Evolutionary conservation across 2,888 invertebrate species (phyloP).

Genomic region (Amphipyra tragopoginis): DNA sequence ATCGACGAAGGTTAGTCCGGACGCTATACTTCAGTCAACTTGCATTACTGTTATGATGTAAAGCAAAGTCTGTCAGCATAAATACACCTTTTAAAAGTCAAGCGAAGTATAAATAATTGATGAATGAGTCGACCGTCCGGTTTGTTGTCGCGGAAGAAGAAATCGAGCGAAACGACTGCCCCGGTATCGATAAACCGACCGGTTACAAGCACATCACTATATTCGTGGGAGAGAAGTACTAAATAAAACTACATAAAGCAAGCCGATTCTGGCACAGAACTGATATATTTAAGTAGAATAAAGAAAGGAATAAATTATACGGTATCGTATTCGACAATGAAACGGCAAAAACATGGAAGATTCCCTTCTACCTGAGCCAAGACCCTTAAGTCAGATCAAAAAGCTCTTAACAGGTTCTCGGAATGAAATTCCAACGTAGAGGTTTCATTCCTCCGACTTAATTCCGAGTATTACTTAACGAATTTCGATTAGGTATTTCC

Average conservation of each 20-base stretch:
- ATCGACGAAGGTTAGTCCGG: conserved; percentile 17
- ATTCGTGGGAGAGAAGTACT: conserved; percentile 75
- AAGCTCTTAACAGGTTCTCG: conserved; percentile 67
- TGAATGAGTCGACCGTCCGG: conserved; percentile 71
- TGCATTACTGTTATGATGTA: conserved; percentile 71
- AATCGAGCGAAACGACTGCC: conserved; percentile 76
- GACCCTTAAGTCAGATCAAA: conserved; percentile 66
- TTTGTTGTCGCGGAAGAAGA: conserved; percentile 76
- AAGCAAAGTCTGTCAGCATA: conserved; percentile 59
- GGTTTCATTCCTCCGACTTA: conserved; percentile 59
- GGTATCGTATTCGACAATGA: conserved; percentile 68
- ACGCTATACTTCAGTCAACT: conserved; percentile 48
- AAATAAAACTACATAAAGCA: conserved; percentile 63
- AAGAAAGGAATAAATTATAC: conserved; percentile 70
- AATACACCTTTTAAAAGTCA: conserved; percentile 72
- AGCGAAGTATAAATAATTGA: conserved; percentile 79
- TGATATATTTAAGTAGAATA: conserved; percentile 67
- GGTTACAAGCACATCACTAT: conserved; percentile 70
- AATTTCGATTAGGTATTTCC: conserved; percentile 31
- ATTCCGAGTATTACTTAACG: conserved; percentile 61
- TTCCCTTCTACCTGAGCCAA: conserved; percentile 70
- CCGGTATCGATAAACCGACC: conserved; percentile 73
- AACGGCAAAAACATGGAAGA: conserved; percentile 70
- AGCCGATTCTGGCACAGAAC: conserved; percentile 57
- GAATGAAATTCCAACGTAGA: conserved; percentile 63